A percentile compares a stretch with the other conserved stretches of the same genome.
These are phyloP conservation scores for Meloidogyne chitwoodi DNA, from an alignment of 1,140 invertebrate genomes.

Conservation along the genomic window DNA sequence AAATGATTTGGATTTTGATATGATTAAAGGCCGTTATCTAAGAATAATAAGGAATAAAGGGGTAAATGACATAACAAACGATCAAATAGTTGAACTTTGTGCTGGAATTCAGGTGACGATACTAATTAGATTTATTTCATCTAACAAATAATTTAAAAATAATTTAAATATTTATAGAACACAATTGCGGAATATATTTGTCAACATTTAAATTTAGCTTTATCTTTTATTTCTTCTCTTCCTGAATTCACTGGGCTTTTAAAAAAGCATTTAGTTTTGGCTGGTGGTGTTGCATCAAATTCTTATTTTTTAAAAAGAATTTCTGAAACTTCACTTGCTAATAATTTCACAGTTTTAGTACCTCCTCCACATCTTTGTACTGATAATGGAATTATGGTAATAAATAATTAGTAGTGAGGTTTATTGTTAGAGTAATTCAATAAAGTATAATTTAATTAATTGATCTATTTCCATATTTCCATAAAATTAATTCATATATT, in stretches of 20 bases:
- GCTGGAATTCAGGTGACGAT: constrained; percentile 9
- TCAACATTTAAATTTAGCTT: neutral
- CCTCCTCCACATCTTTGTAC: constrained; percentile 12
- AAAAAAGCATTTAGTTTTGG: constrained; percentile 8
- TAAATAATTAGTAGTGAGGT: too few species aligned
- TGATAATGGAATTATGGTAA: constrained; percentile 18
- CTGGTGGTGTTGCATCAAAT: constrained; percentile 18
- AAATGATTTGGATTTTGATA: constrained; percentile 3
- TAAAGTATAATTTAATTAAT: too few species aligned
- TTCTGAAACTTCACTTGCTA: neutral
- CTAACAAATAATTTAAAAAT: too few species aligned
- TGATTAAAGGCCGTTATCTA: constrained; percentile 15
- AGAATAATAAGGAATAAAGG: neutral
- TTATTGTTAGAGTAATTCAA: too few species aligned
- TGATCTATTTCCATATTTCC: too few species aligned
- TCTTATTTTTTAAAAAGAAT: neutral
- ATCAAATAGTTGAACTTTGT: neutral
- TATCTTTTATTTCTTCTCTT: constrained; percentile 9
- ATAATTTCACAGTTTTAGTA: neutral
- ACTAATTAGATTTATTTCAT: neutral
- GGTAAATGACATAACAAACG: neutral
- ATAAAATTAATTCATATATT: too few species aligned
- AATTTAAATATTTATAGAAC: neutral
- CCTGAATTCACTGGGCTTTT: neutral
- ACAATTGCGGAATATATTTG: constrained; percentile 10